These are phyloP conservation scores for Ditylenchus dipsaci DNA, from an alignment of 1,140 invertebrate genomes.

Conservation along the genomic window DNA sequence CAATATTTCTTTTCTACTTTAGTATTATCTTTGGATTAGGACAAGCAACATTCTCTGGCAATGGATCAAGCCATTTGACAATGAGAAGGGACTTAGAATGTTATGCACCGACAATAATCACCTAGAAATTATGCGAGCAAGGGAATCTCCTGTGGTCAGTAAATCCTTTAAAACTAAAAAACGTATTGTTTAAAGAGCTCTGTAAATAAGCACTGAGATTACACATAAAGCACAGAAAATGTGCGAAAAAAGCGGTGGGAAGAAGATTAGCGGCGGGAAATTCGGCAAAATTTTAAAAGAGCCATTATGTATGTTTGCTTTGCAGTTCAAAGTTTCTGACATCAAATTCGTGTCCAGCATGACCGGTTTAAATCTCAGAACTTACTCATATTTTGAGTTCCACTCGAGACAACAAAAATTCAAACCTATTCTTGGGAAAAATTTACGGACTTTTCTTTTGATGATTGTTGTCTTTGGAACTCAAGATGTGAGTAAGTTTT, in stretches of 20 bases:
- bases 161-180: too few species aligned
- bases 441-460: too few species aligned
- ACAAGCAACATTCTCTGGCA: slow-evolving; percentile 14
- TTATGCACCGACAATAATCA: slow-evolving; percentile 52
- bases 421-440: too few species aligned
- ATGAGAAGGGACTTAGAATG: slow-evolving; percentile 31
- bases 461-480: too few species aligned
- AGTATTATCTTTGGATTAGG: background rate
- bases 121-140: slow-evolving; percentile 32
- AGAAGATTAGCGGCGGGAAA: background rate
- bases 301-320: too few species aligned
- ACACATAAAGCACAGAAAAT: background rate
- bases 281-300: too few species aligned
- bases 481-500: too few species aligned
- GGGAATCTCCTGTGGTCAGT: slow-evolving; percentile 35
- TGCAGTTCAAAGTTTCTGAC: too few species aligned
- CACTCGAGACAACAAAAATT: too few species aligned
- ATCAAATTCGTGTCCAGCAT: too few species aligned
- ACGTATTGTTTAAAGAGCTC: background rate
- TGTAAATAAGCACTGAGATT: background rate
- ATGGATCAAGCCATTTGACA: slow-evolving; percentile 47
- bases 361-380: too few species aligned
- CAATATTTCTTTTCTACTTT: background rate
- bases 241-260: background rate
- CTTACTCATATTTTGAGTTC: too few species aligned